phyloP scores from a whole-genome alignment of 2,797 vertebrate species.

The Muscicapa striata region DNA sequence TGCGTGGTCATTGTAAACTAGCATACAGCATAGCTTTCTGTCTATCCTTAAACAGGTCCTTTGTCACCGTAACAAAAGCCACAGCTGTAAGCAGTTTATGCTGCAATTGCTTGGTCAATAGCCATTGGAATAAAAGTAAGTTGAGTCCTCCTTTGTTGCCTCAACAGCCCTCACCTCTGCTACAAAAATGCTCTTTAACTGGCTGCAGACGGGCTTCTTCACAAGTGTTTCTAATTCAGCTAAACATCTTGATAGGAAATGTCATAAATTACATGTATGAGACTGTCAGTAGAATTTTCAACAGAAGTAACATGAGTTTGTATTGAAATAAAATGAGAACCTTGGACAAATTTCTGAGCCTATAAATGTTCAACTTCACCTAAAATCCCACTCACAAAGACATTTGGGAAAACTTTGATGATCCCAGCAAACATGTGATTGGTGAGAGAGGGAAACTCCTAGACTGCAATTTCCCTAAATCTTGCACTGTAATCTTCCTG shows the following conservation, averaged over 20 bases:
- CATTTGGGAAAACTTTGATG: not conserved
- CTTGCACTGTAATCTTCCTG: not conserved
- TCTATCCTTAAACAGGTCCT: conserved; percentile 73
- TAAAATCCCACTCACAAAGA: conserved; percentile 31
- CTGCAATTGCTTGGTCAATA: conserved; percentile 71
- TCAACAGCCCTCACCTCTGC: conserved; percentile 22
- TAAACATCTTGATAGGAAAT: conserved; percentile 79
- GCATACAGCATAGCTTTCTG: conserved; percentile 53
- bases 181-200: conserved; percentile 70
- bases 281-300: conserved; percentile 76
- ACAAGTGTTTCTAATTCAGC: conserved; percentile 80
- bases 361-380: conserved; percentile 59
- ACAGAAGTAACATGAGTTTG: conserved; percentile 64
- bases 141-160: conserved; percentile 20
- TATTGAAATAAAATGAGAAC: conserved; percentile 73
- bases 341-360: conserved; percentile 63
- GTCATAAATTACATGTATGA: conserved; percentile 73
- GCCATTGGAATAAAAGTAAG: conserved; percentile 57
- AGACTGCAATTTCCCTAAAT: not conserved
- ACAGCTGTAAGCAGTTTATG: conserved; percentile 71
- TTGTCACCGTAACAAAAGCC: conserved; percentile 69
- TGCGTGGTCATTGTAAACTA: conserved; percentile 38
- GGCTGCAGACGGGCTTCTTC: conserved; percentile 58
- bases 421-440: not conserved
- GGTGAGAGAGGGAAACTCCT: not conserved